Evolutionary conservation across 2,888 invertebrate species (phyloP).

Genomic region (Subacronicta megacephala): DNA sequence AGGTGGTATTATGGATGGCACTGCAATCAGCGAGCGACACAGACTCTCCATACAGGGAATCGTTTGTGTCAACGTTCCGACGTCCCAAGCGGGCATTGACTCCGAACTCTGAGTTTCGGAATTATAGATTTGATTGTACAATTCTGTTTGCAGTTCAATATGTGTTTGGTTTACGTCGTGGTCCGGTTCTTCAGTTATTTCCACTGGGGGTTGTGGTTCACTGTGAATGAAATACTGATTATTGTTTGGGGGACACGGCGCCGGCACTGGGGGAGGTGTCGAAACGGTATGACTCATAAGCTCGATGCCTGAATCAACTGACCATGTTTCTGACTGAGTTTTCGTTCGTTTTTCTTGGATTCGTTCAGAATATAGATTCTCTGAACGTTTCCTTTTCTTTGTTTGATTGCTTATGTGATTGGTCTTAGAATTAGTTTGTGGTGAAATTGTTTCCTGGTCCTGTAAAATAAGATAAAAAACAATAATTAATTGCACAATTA

Average conservation of each 20-base stretch:
- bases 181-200: conserved; percentile 8
- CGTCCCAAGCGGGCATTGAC: conserved; percentile 1
- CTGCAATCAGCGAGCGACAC: conserved; percentile 17
- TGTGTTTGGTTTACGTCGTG: background rate
- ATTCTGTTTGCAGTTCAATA: conserved; percentile 13
- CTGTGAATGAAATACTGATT: conserved; percentile 1
- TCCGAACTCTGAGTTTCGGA: conserved; percentile 17
- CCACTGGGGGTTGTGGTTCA: conserved; percentile 7
- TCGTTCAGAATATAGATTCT: background rate
- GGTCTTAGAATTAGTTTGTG: background rate
- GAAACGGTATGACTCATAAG: conserved; percentile 9
- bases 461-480: background rate
- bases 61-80: conserved; percentile 1
- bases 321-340: conserved; percentile 16
- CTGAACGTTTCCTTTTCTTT: conserved; percentile 16
- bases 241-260: background rate
- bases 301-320: conserved; percentile 29
- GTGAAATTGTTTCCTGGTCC: background rate
- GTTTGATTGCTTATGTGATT: background rate
- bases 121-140: conserved; percentile 27
- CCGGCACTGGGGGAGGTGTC: background rate
- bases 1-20: conserved; percentile 22
- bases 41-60: conserved; percentile 18
- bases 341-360: conserved; percentile 20
- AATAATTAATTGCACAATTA: background rate